Conservation (phyloP, 2,888 invertebrate species). For the Pterobdella sp. region DNA sequence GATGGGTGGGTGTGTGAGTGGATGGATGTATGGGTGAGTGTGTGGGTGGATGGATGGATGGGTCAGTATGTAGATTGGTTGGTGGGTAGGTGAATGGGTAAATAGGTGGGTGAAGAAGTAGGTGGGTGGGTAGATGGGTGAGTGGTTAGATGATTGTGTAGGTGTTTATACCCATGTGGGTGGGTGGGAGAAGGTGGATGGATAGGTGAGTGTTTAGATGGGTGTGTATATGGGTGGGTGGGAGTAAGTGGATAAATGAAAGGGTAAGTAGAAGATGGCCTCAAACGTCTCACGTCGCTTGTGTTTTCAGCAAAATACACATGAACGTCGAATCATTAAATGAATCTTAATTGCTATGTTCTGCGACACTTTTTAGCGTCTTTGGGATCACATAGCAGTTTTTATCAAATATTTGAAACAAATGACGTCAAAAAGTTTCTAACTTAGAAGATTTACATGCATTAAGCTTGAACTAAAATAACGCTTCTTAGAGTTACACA, state of each 20-base stretch:
- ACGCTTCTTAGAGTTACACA: not conserved
- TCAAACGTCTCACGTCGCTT: too few relatives aligned
- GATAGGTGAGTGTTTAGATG: not conserved
- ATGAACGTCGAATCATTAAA: too few relatives aligned
- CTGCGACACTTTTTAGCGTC: too few relatives aligned
- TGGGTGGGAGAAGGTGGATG: not conserved
- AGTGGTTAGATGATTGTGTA: not conserved
- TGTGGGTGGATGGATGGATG: conserved; percentile 16
- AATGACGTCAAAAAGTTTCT: too few relatives aligned
- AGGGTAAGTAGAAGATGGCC: too few relatives aligned
- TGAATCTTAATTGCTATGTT: too few relatives aligned
- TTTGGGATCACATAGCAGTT: too few relatives aligned
- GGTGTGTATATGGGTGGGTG: conserved; percentile 5
- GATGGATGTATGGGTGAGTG: not conserved
- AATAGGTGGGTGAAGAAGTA: not conserved
- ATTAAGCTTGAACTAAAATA: too few relatives aligned
- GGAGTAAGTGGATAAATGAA: too few relatives aligned
- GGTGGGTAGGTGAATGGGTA: not conserved
- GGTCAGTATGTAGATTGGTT: conserved; percentile 11
- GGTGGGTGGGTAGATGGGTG: not conserved
- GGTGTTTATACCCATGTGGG: not conserved
- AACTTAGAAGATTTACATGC: too few relatives aligned
- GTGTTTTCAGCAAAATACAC: too few relatives aligned
- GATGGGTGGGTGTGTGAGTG: not conserved
- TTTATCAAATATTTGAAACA: too few relatives aligned